Conservation (phyloP, 2,888 invertebrate genomes). For the Pseudococcus jackbeardsleyi region DNA sequence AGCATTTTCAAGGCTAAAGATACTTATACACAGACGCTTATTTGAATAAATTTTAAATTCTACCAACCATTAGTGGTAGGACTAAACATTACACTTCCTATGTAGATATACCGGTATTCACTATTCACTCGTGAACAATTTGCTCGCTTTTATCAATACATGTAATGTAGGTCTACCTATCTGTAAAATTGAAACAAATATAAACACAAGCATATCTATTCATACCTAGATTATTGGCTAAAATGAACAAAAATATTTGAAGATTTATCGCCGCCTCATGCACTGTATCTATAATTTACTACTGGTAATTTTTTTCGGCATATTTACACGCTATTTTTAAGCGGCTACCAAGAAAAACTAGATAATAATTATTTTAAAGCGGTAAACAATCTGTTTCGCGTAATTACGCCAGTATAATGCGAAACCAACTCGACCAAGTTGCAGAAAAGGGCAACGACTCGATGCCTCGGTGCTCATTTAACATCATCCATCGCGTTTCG, state of each 20-base stretch:
- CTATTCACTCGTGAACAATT: neutral
- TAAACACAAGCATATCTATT: neutral
- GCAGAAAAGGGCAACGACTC: conserved; percentile 5
- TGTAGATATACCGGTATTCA: neutral
- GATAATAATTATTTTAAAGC: neutral
- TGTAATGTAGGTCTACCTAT: neutral
- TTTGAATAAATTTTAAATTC: conserved; percentile 21
- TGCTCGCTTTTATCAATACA: neutral
- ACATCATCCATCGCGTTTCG: neutral
- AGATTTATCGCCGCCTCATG: neutral
- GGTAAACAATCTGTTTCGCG: neutral
- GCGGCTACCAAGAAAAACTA: neutral
- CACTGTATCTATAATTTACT: neutral
- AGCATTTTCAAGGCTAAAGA: neutral
- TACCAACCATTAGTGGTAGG: neutral
- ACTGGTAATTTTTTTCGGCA: neutral
- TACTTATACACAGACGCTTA: neutral
- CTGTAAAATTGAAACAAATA: neutral
- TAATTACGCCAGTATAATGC: neutral
- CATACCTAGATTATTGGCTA: neutral
- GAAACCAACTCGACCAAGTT: neutral
- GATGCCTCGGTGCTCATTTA: neutral
- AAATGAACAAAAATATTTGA: neutral
- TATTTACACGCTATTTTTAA: conserved; percentile 11
- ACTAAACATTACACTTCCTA: neutral